Evolutionary conservation across 2,797 vertebrate genomes (phyloP).

Genomic region (Decapterus maruadsi): DNA sequence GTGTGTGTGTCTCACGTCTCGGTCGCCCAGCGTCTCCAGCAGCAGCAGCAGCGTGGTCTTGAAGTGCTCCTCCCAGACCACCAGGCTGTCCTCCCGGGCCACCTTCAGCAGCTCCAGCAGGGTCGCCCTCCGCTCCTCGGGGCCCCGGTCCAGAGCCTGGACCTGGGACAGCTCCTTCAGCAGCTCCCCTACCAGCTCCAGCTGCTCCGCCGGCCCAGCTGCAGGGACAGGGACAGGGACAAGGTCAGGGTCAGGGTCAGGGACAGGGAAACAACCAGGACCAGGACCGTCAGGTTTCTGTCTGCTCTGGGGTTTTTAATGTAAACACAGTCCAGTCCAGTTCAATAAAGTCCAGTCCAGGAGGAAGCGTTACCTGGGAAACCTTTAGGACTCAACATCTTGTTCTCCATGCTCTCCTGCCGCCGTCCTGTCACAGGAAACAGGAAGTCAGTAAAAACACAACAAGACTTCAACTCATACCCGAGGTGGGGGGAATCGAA

Average conservation of each 20-base stretch:
- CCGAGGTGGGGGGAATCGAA: too few relatives aligned
- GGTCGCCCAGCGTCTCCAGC: conserved; percentile 95
- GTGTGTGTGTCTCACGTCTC: conserved; percentile 85
- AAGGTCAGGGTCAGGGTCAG: too few relatives aligned
- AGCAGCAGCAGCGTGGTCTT: conserved; percentile 96
- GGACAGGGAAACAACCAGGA: too few relatives aligned
- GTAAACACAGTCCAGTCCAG: too few relatives aligned
- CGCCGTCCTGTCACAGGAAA: conserved; percentile 65
- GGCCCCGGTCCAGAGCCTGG: conserved; percentile 86
- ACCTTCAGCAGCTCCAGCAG: conserved; percentile 95
- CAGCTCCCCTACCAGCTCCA: conserved; percentile 93
- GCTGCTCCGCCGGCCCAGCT: conserved; percentile 78
- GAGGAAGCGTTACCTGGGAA: conserved; percentile 72
- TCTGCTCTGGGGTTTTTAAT: too few relatives aligned
- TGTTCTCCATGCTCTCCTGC: conserved; percentile 82
- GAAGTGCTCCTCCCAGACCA: conserved; percentile 97
- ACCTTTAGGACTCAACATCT: conserved; percentile 76
- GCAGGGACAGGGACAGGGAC: background rate
- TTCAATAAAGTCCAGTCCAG: too few relatives aligned
- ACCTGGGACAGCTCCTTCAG: conserved; percentile 94
- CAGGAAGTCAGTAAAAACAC: background rate
- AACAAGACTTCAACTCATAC: background rate
- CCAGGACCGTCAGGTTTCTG: too few relatives aligned
- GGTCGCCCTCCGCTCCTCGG: conserved; percentile 92
- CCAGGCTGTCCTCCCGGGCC: conserved; percentile 92